These are phyloP conservation scores for Deroptyus accipitrinus DNA, from an alignment of 2,113 vertebrate species.

Conservation along the genomic window DNA sequence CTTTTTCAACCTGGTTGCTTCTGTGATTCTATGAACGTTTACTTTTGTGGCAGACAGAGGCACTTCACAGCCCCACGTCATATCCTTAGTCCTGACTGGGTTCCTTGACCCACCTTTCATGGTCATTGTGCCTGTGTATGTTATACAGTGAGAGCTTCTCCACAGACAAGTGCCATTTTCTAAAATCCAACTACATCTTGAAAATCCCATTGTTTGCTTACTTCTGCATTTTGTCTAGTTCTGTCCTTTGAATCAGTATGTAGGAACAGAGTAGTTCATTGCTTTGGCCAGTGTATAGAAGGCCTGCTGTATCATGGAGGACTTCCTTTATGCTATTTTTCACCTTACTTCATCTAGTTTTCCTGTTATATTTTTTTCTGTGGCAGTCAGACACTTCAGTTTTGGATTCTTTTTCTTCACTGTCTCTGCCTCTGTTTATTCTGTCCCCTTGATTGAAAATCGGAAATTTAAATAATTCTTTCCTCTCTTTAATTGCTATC, in stretches of 20 bases:
- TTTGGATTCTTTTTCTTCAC: neutral
- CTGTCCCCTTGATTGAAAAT: neutral
- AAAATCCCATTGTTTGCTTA: neutral
- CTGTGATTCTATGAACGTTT: neutral
- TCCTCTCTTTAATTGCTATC: neutral
- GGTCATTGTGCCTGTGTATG: fast-evolving
- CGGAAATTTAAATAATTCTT: neutral
- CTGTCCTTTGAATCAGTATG: neutral
- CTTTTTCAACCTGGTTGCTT: neutral
- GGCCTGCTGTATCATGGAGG: neutral
- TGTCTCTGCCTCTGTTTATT: neutral
- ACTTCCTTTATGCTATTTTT: neutral
- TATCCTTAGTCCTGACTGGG: neutral
- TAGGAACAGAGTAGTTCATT: neutral
- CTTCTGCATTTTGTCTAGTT: neutral
- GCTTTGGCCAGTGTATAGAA: neutral
- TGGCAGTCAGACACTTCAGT: neutral
- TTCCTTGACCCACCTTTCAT: fast-evolving
- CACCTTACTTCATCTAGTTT: neutral
- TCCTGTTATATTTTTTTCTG: neutral
- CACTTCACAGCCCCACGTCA: neutral
- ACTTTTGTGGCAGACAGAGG: neutral
- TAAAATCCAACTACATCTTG: neutral
- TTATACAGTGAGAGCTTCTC: neutral
- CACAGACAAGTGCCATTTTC: neutral